Evolutionary conservation across 2,113 vertebrate species (phyloP).

Genomic region (Jacana jacana): DNA sequence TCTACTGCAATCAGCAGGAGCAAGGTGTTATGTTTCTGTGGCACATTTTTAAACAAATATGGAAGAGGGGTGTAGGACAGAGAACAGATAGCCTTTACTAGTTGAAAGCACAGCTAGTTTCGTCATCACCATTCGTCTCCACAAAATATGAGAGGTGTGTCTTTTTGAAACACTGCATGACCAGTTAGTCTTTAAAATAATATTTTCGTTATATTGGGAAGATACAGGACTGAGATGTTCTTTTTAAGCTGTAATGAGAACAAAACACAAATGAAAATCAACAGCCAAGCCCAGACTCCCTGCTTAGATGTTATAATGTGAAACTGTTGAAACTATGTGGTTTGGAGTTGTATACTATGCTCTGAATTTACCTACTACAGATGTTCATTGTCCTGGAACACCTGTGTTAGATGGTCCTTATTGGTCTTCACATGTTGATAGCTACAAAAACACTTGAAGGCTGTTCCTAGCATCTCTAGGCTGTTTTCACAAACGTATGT

Average conservation of each 20-base stretch:
- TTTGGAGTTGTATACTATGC: neutral
- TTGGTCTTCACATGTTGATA: neutral
- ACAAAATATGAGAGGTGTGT: neutral
- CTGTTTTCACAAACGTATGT: neutral
- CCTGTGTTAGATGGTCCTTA: neutral
- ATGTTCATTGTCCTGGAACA: neutral
- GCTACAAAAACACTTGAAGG: neutral
- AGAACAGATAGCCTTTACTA: neutral
- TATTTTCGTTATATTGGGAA: neutral
- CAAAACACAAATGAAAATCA: neutral
- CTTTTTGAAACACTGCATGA: neutral
- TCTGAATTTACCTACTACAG: neutral
- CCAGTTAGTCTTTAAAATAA: neutral
- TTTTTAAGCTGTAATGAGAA: neutral
- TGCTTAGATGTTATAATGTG: neutral
- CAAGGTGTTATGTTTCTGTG: rapidly evolving
- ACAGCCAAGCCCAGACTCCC: neutral
- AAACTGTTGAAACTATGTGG: neutral
- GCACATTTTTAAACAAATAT: neutral
- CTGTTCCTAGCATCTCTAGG: neutral
- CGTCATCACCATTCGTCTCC: neutral
- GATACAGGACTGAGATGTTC: neutral
- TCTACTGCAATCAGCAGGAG: neutral
- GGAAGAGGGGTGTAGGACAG: neutral
- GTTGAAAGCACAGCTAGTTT: neutral